A percentile compares a stretch with the other conserved stretches of the same genome.
Evolutionary conservation across 2,797 vertebrate genomes (phyloP).

Genomic region (Uromys caudimaculatus): DNA sequence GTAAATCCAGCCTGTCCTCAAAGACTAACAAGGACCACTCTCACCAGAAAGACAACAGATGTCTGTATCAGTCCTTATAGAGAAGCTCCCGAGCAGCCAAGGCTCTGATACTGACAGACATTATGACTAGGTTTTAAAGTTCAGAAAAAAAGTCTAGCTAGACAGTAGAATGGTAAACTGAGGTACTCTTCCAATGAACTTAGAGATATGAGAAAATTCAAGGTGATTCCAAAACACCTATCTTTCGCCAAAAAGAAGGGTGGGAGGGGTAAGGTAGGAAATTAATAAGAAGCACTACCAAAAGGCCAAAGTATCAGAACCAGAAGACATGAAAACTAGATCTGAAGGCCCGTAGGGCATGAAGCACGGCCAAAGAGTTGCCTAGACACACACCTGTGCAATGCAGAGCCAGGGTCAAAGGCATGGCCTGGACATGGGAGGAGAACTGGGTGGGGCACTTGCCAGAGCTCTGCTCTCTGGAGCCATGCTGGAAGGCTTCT

Average conservation of each 20-base stretch:
- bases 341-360: background rate
- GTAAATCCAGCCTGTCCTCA: background rate
- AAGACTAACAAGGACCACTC: background rate
- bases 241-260: background rate
- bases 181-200: background rate
- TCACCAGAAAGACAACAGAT: background rate
- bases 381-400: accelerated
- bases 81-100: background rate
- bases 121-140: background rate
- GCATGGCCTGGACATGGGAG: background rate
- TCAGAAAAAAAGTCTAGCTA: too few species aligned
- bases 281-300: background rate
- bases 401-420: background rate
- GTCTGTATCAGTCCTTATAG: background rate
- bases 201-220: background rate
- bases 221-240: background rate
- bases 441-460: background rate
- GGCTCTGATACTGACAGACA: background rate
- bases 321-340: background rate
- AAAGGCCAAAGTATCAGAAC: background rate
- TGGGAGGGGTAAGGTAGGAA: background rate
- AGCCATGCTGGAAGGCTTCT: background rate
- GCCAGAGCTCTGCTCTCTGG: background rate
- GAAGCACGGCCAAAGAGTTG: too few species aligned
- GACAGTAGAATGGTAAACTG: background rate